These are phyloP conservation scores for Microplitis deprimator DNA, from an alignment of 2,888 invertebrate genomes.

Conservation along the genomic window DNA sequence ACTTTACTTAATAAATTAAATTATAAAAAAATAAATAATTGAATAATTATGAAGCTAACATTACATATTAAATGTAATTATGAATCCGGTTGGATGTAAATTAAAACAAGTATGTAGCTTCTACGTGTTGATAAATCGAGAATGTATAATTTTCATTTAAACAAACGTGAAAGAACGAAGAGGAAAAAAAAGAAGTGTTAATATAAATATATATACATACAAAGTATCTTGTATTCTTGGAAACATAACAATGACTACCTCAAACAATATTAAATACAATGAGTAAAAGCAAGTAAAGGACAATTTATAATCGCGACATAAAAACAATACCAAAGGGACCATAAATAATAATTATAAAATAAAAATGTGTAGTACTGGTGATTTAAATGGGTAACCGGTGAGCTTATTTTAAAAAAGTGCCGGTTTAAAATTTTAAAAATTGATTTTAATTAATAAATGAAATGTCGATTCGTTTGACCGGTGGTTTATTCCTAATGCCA, in stretches of 20 bases:
- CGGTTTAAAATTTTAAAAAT: background rate
- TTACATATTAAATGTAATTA: background rate
- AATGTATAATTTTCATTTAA: background rate
- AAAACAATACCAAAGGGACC: slow-evolving; percentile 12
- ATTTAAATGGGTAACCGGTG: slow-evolving; percentile 23
- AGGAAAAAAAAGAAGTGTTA: background rate
- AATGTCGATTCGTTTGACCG: slow-evolving; percentile 70
- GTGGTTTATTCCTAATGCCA: slow-evolving; percentile 68
- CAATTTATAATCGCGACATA: slow-evolving; percentile 12
- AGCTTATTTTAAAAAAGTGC: background rate
- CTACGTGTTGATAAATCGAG: slow-evolving; percentile 15
- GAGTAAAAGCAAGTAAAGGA: slow-evolving; percentile 8
- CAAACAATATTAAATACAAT: slow-evolving; percentile 16
- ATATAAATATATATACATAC: background rate
- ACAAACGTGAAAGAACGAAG: background rate
- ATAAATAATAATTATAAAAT: slow-evolving; percentile 2
- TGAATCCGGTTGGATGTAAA: background rate
- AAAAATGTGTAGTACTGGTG: background rate
- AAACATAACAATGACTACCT: slow-evolving; percentile 32
- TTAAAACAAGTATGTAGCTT: background rate
- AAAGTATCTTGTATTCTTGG: slow-evolving; percentile 4
- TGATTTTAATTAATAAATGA: slow-evolving; percentile 25
- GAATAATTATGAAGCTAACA: background rate
- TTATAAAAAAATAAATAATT: too few species aligned
- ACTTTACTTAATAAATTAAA: too few species aligned